These are phyloP conservation scores for Ornithorhynchus anatinus DNA, from an alignment of 2,113 vertebrate genomes.

Conservation along the genomic window DNA sequence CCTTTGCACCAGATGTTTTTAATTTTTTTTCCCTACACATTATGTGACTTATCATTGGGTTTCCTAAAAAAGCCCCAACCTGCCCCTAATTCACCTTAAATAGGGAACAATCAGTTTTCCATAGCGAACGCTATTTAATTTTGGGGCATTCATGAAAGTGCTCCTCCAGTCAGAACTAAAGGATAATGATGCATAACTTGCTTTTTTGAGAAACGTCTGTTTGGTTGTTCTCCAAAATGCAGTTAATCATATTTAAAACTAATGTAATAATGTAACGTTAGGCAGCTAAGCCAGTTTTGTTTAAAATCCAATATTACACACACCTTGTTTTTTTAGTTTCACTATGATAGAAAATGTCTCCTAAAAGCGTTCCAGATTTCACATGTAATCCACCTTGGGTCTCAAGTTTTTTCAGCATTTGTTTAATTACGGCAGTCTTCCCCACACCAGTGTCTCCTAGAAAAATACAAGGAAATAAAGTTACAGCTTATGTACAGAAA, in stretches of 20 bases:
- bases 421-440: conserved; percentile 60
- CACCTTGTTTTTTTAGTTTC: conserved; percentile 62
- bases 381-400: conserved; percentile 43
- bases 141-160: background rate
- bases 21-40: no score
- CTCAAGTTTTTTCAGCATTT: conserved; percentile 62
- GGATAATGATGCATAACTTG: background rate
- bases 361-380: conserved; percentile 61
- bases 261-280: background rate
- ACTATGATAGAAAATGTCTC: conserved; percentile 58
- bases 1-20: no score
- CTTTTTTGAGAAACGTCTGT: background rate
- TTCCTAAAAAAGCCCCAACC: no score
- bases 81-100: no score
- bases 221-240: background rate
- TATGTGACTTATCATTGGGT: no score
- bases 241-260: background rate
- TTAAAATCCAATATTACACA: conserved; percentile 8
- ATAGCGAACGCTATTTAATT: background rate
- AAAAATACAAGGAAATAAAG: background rate
- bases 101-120: no score
- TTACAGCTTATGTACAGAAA: background rate
- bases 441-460: conserved; percentile 69
- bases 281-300: no score
- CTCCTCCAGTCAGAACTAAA: background rate